A percentile compares a stretch with the other conserved stretches of the same genome.
phyloP scores from a whole-genome alignment of 1,140 invertebrate genomes.

The Eciton burchellii region DNA sequence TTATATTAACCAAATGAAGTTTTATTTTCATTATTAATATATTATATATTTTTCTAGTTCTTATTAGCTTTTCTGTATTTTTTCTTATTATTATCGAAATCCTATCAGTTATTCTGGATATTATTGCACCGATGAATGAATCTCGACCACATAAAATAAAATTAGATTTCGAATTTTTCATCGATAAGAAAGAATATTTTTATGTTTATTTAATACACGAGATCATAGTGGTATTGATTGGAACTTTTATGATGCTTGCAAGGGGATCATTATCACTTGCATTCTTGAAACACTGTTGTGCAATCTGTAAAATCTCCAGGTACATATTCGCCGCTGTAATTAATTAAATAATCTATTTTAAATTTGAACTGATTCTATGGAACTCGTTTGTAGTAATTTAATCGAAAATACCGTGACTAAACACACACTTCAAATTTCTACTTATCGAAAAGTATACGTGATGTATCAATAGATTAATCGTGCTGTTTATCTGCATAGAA shows the following conservation, averaged over 20 bases:
- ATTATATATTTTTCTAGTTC: background rate
- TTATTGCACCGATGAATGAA: slow-evolving; percentile 24
- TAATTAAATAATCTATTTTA: background rate
- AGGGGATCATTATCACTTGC: slow-evolving; percentile 59
- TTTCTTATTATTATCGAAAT: background rate
- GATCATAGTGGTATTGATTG: background rate
- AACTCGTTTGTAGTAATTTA: slow-evolving; percentile 17
- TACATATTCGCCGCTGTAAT: slow-evolving; percentile 16
- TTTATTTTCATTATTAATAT: background rate
- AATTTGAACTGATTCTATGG: background rate
- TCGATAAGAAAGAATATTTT: slow-evolving; percentile 60
- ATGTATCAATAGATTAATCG: slow-evolving; percentile 22
- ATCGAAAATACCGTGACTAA: slow-evolving; percentile 26
- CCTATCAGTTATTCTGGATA: slow-evolving; percentile 27
- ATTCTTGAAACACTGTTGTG: slow-evolving; percentile 63
- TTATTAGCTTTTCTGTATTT: background rate
- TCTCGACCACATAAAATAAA: slow-evolving; percentile 8
- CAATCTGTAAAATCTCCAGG: slow-evolving; percentile 64
- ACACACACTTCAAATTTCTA: background rate
- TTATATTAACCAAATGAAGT: no score
- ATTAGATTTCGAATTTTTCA: slow-evolving; percentile 16
- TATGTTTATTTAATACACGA: background rate
- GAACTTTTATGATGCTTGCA: slow-evolving; percentile 45
- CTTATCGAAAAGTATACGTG: background rate
- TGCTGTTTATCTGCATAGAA: slow-evolving; percentile 32